Evolutionary conservation across 2,797 vertebrate species (phyloP), one percentile per base, ranked within the genome.

Genomic region (Antrozous pallidus): DNA sequence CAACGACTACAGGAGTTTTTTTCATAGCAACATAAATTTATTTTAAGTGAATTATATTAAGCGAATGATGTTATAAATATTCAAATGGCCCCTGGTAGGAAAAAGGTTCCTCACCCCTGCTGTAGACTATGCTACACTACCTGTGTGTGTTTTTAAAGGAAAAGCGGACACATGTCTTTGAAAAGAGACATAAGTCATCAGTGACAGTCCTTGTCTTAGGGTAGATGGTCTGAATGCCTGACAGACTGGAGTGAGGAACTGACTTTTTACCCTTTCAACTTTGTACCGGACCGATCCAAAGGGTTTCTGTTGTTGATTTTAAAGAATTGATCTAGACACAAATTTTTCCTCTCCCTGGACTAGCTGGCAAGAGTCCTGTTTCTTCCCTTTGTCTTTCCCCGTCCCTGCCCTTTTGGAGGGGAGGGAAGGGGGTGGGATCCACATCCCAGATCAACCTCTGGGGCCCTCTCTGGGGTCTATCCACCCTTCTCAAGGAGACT

Each of bases 121-220:
- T 9, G 22, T 0, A 6, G 67, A 5, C n/a, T 1, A 10, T 6
- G 33, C 4, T 10, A 24, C 42, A 40, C 36, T 3, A 54, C 3
- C 13, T 16, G 3, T 2, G 28, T 10, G 73, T 12, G 74, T 49
- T 45, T 90, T 36, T 54, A 40, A 47, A 75, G 24, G 42, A n/a
- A 33, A 67, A 11, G 9, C 2, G 9, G 3, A 40, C 22, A 36
- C 33, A 0, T 13, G 22, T 36, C 49, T 88, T 33, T 1, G 38
- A 49, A 36, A 31, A 69, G 31, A 45, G 47, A 61, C 47, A 0
- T 4, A n/a, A 69, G 10, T 12, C 16, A 7, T 38, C 9, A 2
- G 4, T 22, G 86, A 80, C 80, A 61, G 78, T 56, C 69, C 56
- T 17, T 4, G 78, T 16, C 67, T 51, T 45, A 17, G 49, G 6